Conservation (phyloP, 2,888 invertebrate genomes). For the Leptinotarsa rubiginosa region DNA sequence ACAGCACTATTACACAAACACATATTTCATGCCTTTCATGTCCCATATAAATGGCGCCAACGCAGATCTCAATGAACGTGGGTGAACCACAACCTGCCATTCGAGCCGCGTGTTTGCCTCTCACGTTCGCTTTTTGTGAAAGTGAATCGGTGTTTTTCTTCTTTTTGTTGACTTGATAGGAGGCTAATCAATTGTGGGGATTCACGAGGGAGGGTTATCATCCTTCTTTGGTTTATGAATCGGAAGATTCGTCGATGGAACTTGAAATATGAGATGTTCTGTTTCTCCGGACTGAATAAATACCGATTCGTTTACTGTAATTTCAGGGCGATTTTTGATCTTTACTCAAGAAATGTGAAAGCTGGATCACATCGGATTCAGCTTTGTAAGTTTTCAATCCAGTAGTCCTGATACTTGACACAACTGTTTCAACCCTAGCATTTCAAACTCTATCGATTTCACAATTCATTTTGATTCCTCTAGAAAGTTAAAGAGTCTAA, state of each 20-base stretch:
- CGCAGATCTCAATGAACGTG: slow-evolving; percentile 39
- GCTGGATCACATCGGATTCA: too few species aligned
- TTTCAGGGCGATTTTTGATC: too few species aligned
- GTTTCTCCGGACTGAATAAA: neutral
- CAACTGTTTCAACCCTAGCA: too few species aligned
- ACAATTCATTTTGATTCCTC: too few species aligned
- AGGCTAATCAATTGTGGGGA: neutral
- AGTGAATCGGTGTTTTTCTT: slow-evolving; percentile 10
- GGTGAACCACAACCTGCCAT: slow-evolving; percentile 27
- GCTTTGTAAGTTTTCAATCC: too few species aligned
- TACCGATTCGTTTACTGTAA: too few species aligned
- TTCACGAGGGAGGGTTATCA: neutral
- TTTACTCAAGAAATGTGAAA: too few species aligned
- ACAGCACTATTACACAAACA: slow-evolving; percentile 32
- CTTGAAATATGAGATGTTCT: neutral
- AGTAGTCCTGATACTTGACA: too few species aligned
- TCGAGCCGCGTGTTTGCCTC: slow-evolving; percentile 11
- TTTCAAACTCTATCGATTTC: too few species aligned
- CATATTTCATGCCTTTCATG: slow-evolving; percentile 35
- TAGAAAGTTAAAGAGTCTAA: too few species aligned
- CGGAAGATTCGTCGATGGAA: neutral
- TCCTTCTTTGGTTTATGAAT: neutral
- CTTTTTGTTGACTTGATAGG: slow-evolving; percentile 2
- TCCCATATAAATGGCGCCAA: slow-evolving; percentile 41
- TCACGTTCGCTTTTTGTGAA: slow-evolving; percentile 16